A percentile compares a stretch with the other conserved stretches of the same genome.
Conservation (phyloP, 2,113 vertebrate genomes). For the Hypanus sabinus region DNA sequence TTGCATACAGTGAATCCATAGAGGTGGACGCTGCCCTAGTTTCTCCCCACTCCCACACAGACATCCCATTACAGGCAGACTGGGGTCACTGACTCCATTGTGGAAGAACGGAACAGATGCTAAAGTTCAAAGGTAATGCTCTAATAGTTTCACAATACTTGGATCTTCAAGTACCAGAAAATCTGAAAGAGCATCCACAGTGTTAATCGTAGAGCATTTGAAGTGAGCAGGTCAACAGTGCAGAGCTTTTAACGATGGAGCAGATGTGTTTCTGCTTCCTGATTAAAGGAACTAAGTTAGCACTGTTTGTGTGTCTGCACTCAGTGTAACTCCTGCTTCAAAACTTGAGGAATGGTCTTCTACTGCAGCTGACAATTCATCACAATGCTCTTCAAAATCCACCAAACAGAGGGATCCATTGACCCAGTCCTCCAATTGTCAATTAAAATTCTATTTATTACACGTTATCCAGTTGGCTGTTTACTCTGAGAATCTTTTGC, state of each 20-base stretch:
- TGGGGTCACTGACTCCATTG: neutral
- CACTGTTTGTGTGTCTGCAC: neutral
- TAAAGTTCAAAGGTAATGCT: neutral
- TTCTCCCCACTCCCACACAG: neutral
- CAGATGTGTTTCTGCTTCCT: constrained; percentile 6
- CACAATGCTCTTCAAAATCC: neutral
- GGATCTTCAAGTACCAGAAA: constrained; percentile 1
- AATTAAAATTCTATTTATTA: neutral
- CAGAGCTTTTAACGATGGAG: neutral
- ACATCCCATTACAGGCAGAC: neutral
- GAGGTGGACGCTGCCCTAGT: neutral
- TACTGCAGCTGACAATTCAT: neutral
- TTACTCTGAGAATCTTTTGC: neutral
- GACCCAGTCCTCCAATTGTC: neutral
- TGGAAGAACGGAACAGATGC: neutral
- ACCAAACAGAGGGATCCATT: neutral
- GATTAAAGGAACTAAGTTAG: neutral
- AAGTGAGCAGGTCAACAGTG: neutral
- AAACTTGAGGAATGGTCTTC: neutral
- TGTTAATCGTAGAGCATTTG: neutral
- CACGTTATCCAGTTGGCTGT: neutral
- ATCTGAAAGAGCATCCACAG: neutral
- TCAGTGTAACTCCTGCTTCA: neutral
- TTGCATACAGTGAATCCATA: too few species aligned
- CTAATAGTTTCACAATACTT: neutral